Evolutionary conservation across 2,113 vertebrate genomes (phyloP).

Genomic region (Maccullochella peelii): DNA sequence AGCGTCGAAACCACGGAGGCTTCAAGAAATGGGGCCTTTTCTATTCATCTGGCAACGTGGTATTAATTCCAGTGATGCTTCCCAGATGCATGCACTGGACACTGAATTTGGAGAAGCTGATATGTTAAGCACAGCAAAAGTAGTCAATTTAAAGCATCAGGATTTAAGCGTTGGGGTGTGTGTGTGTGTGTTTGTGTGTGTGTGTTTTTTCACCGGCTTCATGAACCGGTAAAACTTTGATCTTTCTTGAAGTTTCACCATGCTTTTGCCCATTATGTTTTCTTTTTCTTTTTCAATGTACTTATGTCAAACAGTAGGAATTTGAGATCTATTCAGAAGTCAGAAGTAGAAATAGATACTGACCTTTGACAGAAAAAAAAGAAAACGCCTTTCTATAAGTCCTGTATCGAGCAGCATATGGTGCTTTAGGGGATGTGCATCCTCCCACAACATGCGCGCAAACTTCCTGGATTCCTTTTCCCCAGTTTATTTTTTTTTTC

Average conservation of each 20-base stretch:
- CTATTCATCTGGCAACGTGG: constrained; percentile 13
- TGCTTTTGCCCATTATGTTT: not conserved
- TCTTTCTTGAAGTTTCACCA: not conserved
- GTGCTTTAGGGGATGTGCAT: constrained; percentile 41
- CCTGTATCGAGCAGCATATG: constrained; percentile 32
- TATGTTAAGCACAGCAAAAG: constrained; percentile 43
- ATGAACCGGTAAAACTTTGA: not conserved
- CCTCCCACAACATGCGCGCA: constrained; percentile 47
- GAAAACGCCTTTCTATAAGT: not conserved
- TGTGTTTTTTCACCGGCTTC: not conserved
- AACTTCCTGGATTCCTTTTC: constrained; percentile 54
- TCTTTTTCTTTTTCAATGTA: constrained; percentile 9
- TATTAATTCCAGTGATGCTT: constrained; percentile 60
- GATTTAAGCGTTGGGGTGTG: not conserved
- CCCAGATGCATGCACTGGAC: constrained; percentile 56
- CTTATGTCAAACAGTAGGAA: not conserved
- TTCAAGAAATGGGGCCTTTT: constrained; percentile 15
- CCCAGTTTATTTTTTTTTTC: constrained; percentile 23
- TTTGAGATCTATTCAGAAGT: constrained; percentile 1
- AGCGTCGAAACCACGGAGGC: constrained; percentile 19
- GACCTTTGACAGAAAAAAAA: not conserved
- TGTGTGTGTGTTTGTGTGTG: no score
- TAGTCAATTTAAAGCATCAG: constrained; percentile 34
- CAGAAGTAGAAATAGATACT: not conserved
- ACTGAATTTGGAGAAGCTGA: constrained; percentile 39